These are phyloP conservation scores for Drosophila tani DNA, from an alignment of 1,140 invertebrate species.

Conservation along the genomic window DNA sequence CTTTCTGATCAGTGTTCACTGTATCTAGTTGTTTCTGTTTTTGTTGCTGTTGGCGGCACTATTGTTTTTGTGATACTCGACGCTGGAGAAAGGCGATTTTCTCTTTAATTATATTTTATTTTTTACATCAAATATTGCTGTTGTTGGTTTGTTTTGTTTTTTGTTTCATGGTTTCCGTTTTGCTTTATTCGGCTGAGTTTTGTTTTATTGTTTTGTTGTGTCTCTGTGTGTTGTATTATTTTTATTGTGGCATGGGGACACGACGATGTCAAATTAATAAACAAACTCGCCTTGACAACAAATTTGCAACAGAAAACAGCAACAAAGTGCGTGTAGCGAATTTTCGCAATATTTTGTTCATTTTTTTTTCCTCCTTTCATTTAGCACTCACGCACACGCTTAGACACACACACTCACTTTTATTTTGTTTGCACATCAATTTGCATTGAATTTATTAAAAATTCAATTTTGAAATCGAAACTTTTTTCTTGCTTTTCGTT, in stretches of 20 bases:
- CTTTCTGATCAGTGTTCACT: not conserved
- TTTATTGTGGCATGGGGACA: slow-evolving; percentile 51
- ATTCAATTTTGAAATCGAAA: slow-evolving; percentile 65
- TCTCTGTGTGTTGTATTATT: slow-evolving; percentile 10
- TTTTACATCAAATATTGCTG: slow-evolving; percentile 76
- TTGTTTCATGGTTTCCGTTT: slow-evolving; percentile 67
- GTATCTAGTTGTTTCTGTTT: slow-evolving; percentile 13
- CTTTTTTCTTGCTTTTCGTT: slow-evolving; percentile 27
- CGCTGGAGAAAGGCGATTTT: slow-evolving; percentile 78
- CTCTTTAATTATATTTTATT: slow-evolving; percentile 84
- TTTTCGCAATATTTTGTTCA: slow-evolving; percentile 57
- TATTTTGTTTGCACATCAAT: slow-evolving; percentile 77
- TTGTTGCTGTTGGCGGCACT: slow-evolving; percentile 65
- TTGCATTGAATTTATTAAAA: slow-evolving; percentile 63
- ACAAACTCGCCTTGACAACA: slow-evolving; percentile 65
- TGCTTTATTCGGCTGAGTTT: slow-evolving; percentile 53
- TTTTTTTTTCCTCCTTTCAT: slow-evolving; percentile 38
- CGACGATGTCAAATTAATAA: slow-evolving; percentile 80
- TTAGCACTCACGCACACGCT: slow-evolving; percentile 36
- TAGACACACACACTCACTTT: slow-evolving; percentile 32
- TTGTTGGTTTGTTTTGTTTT: slow-evolving; percentile 45
- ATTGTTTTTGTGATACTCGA: slow-evolving; percentile 80
- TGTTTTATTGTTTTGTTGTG: slow-evolving; percentile 7
- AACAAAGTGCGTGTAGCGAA: slow-evolving; percentile 34
- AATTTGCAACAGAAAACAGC: slow-evolving; percentile 31